These are phyloP conservation scores for Acronicta psi DNA, from an alignment of 2,888 invertebrate species.

Conservation along the genomic window DNA sequence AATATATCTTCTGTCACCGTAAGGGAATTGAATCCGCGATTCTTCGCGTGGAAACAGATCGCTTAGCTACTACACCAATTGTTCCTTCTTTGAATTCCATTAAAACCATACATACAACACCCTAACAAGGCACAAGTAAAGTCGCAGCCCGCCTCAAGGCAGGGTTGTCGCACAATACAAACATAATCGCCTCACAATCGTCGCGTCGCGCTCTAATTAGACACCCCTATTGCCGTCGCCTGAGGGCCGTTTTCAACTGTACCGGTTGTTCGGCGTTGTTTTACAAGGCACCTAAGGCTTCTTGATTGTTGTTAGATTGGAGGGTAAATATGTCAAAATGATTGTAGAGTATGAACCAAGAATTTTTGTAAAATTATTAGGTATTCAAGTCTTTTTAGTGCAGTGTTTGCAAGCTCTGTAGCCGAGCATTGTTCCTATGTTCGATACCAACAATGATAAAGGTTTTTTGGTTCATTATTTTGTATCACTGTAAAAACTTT, in stretches of 20 bases:
- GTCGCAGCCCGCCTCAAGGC: constrained; percentile 19
- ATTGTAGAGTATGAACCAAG: no score
- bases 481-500: no score
- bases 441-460: no score
- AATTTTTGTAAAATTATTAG: no score
- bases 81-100: constrained; percentile 1
- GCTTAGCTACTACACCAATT: not conserved
- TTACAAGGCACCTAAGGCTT: constrained; percentile 35
- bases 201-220: constrained; percentile 13
- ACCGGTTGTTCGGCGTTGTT: constrained; percentile 14
- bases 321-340: not conserved
- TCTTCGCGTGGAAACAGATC: no score
- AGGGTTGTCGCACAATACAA: constrained; percentile 20
- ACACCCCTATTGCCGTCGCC: constrained; percentile 14
- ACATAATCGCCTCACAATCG: constrained; percentile 32
- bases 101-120: not conserved
- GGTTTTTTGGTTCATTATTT: no score
- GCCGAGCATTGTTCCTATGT: no score
- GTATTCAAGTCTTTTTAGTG: no score
- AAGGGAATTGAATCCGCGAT: no score
- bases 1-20: no score
- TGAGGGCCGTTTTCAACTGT: constrained; percentile 3
- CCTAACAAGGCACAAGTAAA: constrained; percentile 7
- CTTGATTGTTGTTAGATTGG: not conserved
- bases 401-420: no score